A percentile compares a stretch with the other conserved stretches of the same genome.
These are phyloP conservation scores for Xiphophorus hellerii DNA, from an alignment of 2,113 vertebrate species.

Conservation along the genomic window DNA sequence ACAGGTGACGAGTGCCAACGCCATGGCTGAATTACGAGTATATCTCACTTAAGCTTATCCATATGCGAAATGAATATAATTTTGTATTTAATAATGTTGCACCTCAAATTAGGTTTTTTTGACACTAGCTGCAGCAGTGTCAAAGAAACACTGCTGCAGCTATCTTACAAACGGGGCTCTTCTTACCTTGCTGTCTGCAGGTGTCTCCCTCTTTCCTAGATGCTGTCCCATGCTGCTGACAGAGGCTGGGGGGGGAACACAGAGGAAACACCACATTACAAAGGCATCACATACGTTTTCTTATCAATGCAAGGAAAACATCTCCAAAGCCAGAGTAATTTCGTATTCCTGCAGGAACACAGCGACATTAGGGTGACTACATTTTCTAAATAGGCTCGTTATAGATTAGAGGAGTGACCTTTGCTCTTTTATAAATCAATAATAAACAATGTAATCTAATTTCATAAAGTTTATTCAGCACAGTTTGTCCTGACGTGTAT, in stretches of 20 bases:
- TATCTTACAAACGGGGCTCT: not conserved
- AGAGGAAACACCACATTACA: conserved; percentile 32
- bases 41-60: too few species aligned
- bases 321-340: not conserved
- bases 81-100: too few species aligned
- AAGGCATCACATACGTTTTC: conserved; percentile 9
- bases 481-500: not conserved
- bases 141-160: too few species aligned
- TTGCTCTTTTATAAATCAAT: not conserved
- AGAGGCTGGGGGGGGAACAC: conserved; percentile 59
- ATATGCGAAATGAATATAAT: too few species aligned
- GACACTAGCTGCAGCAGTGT: too few species aligned
- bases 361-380: not conserved
- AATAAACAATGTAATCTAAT: not conserved
- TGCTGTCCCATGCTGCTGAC: conserved; percentile 78
- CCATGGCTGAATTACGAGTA: too few species aligned
- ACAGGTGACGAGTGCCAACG: too few species aligned
- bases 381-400: not conserved
- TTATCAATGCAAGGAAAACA: conserved; percentile 28
- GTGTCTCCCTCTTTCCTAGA: conserved; percentile 70
- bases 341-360: not conserved
- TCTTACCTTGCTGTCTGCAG: conserved; percentile 68
- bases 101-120: too few species aligned
- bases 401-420: not conserved
- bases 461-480: not conserved